Percentiles rank a stretch among this genome's conserved stretches.
Evolutionary conservation across 2,888 invertebrate species (phyloP).

Genomic region (Xestia c-nigrum): DNA sequence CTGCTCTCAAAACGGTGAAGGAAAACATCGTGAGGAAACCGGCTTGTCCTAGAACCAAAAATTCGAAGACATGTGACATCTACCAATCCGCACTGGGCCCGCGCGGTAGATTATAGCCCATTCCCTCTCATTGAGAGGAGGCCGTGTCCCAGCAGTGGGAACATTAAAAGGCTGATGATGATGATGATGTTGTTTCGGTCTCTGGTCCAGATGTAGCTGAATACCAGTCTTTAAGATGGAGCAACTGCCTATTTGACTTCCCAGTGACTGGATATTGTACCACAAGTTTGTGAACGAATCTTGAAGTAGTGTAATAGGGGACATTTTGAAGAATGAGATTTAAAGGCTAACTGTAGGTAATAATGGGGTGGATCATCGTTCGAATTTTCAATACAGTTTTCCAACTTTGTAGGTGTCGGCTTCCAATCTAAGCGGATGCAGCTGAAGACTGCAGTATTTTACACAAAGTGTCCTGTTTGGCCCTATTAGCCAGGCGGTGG

Average conservation of each 20-base stretch:
- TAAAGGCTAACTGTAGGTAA: neutral
- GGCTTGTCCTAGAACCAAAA: too few relatives aligned
- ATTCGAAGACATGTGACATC: too few relatives aligned
- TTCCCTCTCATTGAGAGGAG: too few relatives aligned
- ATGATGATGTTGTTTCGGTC: too few relatives aligned
- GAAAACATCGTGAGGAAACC: too few relatives aligned
- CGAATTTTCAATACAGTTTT: neutral
- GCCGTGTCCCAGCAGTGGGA: too few relatives aligned
- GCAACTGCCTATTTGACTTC: neutral
- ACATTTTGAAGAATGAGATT: neutral
- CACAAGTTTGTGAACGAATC: neutral
- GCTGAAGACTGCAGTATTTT: neutral
- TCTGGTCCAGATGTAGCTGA: neutral
- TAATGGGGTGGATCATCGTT: neutral
- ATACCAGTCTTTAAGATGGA: neutral
- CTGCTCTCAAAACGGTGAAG: too few relatives aligned
- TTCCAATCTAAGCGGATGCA: neutral
- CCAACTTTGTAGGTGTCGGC: neutral
- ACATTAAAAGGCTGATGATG: too few relatives aligned
- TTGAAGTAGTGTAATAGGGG: neutral
- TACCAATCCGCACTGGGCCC: too few relatives aligned
- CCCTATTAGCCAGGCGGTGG: neutral
- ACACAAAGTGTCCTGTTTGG: neutral
- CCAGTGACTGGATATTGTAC: neutral
- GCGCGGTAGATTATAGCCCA: too few relatives aligned